These are phyloP conservation scores for Phenacoccus solenopsis DNA, from an alignment of 1,140 invertebrate species.

Conservation along the genomic window DNA sequence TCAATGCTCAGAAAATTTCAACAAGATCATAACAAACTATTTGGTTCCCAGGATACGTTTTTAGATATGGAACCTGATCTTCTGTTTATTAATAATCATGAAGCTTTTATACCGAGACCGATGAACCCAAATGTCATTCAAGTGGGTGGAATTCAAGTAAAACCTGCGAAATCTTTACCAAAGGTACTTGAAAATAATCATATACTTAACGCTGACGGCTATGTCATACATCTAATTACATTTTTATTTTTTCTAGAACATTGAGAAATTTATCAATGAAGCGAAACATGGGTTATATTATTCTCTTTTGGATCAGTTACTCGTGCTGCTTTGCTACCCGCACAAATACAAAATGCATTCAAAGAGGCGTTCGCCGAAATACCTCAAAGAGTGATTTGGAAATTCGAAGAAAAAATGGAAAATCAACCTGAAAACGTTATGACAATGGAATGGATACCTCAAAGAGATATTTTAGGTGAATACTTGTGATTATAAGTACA, in stretches of 20 bases:
- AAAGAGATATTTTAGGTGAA: conserved; percentile 22
- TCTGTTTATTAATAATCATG: neutral
- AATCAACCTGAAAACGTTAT: conserved; percentile 19
- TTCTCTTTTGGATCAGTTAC: conserved; percentile 48
- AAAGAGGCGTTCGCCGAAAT: conserved; percentile 30
- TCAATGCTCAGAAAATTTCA: neutral
- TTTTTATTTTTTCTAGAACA: conserved; percentile 22
- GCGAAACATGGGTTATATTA: conserved; percentile 47
- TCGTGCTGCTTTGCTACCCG: conserved; percentile 25
- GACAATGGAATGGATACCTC: conserved; percentile 22
- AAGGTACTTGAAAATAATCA: neutral
- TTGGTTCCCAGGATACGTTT: neutral
- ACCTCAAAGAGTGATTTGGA: conserved; percentile 50
- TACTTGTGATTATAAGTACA: too few relatives aligned
- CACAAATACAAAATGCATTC: conserved; percentile 32
- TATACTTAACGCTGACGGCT: too few relatives aligned
- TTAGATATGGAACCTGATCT: neutral
- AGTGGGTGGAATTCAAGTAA: conserved; percentile 42
- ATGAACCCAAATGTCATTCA: conserved; percentile 39
- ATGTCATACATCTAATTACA: too few relatives aligned
- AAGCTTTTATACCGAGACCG: conserved; percentile 30
- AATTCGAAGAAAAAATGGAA: conserved; percentile 42
- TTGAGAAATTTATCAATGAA: conserved; percentile 25
- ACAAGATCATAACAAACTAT: neutral
- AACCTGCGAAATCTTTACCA: neutral